Percentiles rank a stretch among this genome's conserved stretches.
phyloP scores from a whole-genome alignment of 2,113 vertebrate genomes.

The Rafetus swinhoei region DNA sequence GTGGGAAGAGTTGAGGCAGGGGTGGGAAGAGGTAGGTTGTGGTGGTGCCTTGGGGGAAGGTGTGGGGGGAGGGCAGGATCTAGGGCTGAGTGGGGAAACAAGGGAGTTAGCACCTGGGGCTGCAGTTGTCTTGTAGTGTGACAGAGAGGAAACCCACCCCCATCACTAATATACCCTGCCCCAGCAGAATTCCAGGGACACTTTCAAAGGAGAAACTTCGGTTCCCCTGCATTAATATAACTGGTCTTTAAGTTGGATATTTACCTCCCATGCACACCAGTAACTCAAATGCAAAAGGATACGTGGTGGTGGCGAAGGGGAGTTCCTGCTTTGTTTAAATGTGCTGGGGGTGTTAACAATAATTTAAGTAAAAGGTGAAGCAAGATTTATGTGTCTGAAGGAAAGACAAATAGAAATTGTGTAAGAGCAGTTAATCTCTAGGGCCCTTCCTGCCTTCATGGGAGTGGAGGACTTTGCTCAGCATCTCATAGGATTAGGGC shows the following conservation, averaged over 20 bases:
- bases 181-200: no score
- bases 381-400: conserved; percentile 41
- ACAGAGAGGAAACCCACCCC: no score
- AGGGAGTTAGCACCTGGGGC: no score
- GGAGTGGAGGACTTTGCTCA: conserved; percentile 16
- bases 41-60: no score
- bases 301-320: background rate
- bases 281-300: conserved; percentile 42
- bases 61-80: no score
- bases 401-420: conserved; percentile 27
- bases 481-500: conserved; percentile 4
- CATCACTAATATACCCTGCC: no score
- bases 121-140: no score
- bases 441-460: conserved; percentile 6
- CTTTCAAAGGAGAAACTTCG: no score
- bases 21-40: no score
- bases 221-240: background rate
- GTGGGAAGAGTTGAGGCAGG: no score
- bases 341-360: conserved; percentile 36
- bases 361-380: conserved; percentile 52
- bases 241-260: conserved; percentile 1
- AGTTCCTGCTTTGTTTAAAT: conserved; percentile 23
- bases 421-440: conserved; percentile 37
- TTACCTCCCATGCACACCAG: conserved; percentile 46
- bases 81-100: no score